A percentile compares a stretch with the other conserved stretches of the same genome.
These are phyloP conservation scores for Hepsetus odoe DNA, from an alignment of 2,113 vertebrate species.

Conservation along the genomic window DNA sequence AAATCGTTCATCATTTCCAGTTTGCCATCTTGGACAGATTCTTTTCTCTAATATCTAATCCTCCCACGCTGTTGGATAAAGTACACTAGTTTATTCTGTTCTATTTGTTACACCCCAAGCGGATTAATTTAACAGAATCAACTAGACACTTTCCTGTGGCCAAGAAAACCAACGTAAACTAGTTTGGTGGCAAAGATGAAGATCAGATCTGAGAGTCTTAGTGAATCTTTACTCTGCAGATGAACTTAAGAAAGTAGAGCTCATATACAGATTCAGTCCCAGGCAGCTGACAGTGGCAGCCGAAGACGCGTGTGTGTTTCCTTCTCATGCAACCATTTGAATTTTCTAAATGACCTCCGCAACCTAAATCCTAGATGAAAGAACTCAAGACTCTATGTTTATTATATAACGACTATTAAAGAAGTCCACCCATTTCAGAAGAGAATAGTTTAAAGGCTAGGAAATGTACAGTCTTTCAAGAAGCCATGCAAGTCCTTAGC, in stretches of 20 bases:
- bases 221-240: slow-evolving; percentile 78
- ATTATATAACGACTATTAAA: no score
- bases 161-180: slow-evolving; percentile 75
- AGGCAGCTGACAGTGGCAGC: not conserved
- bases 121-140: slow-evolving; percentile 87
- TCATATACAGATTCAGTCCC: slow-evolving; percentile 79
- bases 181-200: slow-evolving; percentile 71
- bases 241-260: slow-evolving; percentile 71
- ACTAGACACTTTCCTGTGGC: slow-evolving; percentile 71
- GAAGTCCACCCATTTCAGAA: no score
- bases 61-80: not conserved
- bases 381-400: no score
- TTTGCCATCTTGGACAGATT: not conserved
- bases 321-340: no score
- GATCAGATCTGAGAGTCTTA: slow-evolving; percentile 63
- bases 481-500: no score
- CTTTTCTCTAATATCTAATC: not conserved
- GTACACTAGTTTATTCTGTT: slow-evolving; percentile 57
- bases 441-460: no score
- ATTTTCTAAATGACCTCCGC: no score
- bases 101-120: slow-evolving; percentile 70
- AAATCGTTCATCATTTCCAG: no score
- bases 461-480: no score
- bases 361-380: no score
- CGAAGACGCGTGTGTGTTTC: no score